Evolutionary conservation across 2,888 invertebrate species (phyloP).

Genomic region (Phytoseiulus persimilis): DNA sequence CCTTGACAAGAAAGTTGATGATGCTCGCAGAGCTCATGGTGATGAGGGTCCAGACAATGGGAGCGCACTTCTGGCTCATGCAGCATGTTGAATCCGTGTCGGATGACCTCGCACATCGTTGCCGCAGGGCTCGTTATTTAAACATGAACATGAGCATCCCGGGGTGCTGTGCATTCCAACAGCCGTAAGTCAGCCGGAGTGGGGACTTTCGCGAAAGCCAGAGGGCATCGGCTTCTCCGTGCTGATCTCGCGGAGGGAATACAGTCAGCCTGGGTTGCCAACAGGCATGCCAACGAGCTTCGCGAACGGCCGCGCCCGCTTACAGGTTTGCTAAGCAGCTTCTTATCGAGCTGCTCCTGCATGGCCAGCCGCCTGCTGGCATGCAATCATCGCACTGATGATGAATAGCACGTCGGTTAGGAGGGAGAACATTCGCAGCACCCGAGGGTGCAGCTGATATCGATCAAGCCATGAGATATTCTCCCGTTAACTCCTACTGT

Average conservation of each 20-base stretch:
- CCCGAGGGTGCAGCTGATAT: not conserved
- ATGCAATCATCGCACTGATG: not conserved
- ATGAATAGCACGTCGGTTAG: not conserved
- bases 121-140: not conserved
- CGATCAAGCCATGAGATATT: not conserved
- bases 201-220: not conserved
- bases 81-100: not conserved
- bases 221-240: not conserved
- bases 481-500: not conserved
- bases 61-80: not conserved
- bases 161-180: not conserved
- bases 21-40: not conserved
- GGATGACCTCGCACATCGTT: not conserved
- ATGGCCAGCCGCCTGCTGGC: not conserved
- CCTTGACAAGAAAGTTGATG: not conserved
- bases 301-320: not conserved
- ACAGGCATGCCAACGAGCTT: not conserved
- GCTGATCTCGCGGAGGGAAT: not conserved
- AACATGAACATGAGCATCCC: not conserved
- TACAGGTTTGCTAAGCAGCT: not conserved
- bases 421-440: not conserved
- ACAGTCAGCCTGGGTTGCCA: not conserved
- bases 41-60: not conserved
- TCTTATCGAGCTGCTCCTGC: not conserved
- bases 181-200: not conserved